Conservation (phyloP, 2,797 vertebrate genomes). For the Merluccius polli region DNA sequence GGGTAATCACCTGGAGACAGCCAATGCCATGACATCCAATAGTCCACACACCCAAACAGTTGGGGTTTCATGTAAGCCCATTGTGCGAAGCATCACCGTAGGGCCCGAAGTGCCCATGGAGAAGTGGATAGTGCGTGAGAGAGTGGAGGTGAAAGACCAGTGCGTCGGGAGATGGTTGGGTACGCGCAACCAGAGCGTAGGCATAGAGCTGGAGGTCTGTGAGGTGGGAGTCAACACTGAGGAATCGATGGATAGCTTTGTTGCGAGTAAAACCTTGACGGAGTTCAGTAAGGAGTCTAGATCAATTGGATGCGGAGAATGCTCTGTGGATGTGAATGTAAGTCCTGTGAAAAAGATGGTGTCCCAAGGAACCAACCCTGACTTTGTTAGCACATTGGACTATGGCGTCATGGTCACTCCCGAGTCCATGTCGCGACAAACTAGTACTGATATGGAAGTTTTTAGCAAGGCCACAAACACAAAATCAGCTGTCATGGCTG, state of each 20-base stretch:
- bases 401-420: conserved; percentile 76
- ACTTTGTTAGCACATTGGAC: conserved; percentile 66
- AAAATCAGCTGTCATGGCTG: conserved; percentile 47
- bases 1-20: conserved; percentile 73
- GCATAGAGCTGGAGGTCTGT: conserved; percentile 63
- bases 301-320: conserved; percentile 87
- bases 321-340: conserved; percentile 76
- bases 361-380: conserved; percentile 74
- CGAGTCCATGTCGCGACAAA: conserved; percentile 69
- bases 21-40: conserved; percentile 63
- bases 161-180: conserved; percentile 65
- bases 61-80: conserved; percentile 76
- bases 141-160: conserved; percentile 69
- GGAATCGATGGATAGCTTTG: conserved; percentile 45
- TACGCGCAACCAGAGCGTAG: conserved; percentile 68
- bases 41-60: conserved; percentile 60
- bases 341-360: conserved; percentile 60
- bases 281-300: conserved; percentile 58
- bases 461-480: conserved; percentile 79
- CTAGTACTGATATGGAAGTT: conserved; percentile 73
- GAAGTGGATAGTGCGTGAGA: conserved; percentile 81
- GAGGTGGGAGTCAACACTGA: conserved; percentile 83
- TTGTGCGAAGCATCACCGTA: conserved; percentile 32
- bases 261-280: conserved; percentile 39
- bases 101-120: conserved; percentile 84